phyloP scores from a whole-genome alignment of 2,888 invertebrate genomes.

The Timandra comae region DNA sequence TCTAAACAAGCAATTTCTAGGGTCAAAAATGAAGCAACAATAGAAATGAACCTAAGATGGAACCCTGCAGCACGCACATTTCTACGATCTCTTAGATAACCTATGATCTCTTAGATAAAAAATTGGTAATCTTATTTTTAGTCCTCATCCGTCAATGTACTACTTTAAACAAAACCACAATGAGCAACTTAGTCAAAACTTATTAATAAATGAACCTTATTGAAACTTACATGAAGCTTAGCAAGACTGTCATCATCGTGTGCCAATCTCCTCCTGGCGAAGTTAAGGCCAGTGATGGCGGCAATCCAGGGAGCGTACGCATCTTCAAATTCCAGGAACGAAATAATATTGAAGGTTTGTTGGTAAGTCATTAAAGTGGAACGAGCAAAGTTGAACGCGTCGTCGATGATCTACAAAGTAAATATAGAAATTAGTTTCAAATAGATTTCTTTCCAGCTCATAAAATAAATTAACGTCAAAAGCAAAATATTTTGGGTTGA shows the following conservation, averaged over 20 bases:
- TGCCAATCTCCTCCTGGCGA: conserved; percentile 56
- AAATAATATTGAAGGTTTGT: conserved; percentile 74
- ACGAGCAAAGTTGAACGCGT: conserved; percentile 78
- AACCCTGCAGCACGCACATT: no score
- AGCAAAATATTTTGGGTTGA: no score
- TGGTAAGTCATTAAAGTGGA: conserved; percentile 67
- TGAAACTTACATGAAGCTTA: conserved; percentile 37
- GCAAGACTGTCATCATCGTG: conserved; percentile 36
- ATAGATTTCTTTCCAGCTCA: no score
- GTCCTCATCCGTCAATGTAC: no score
- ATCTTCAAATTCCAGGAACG: conserved; percentile 76
- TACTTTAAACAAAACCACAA: neutral
- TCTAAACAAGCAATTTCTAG: no score
- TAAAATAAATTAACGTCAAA: no score
- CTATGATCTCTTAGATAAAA: no score
- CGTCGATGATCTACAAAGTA: conserved; percentile 75
- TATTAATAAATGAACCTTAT: neutral
- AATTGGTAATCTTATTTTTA: no score
- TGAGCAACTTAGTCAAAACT: neutral
- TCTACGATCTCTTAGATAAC: no score
- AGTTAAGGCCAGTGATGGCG: conserved; percentile 73
- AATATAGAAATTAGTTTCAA: no score
- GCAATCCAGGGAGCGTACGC: conserved; percentile 83
- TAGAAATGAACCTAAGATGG: no score
- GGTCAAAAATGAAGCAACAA: no score